Conservation (phyloP, 2,888 invertebrate genomes). For the Andrena flavipes region DNA sequence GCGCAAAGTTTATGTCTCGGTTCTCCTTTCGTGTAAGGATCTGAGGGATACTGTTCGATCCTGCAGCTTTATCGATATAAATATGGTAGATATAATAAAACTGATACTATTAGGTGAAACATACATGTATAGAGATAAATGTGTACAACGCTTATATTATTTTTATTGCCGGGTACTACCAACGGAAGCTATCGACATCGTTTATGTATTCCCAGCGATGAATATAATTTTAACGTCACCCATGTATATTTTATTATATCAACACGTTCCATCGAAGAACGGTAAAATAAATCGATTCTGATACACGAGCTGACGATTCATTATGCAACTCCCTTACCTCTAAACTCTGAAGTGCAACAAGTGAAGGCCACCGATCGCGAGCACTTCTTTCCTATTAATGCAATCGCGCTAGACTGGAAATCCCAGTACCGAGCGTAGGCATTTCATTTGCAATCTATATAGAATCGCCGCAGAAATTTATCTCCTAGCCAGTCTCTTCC, state of each 20-base stretch:
- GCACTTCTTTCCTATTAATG: neutral
- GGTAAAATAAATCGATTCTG: slow-evolving; percentile 12
- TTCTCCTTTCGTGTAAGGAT: neutral
- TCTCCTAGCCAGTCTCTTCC: slow-evolving; percentile 52
- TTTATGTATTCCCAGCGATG: slow-evolving; percentile 25
- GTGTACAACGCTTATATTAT: slow-evolving; percentile 53
- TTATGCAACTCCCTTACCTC: neutral
- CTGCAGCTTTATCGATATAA: slow-evolving; percentile 1
- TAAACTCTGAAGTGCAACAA: slow-evolving; percentile 49
- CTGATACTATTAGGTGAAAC: slow-evolving; percentile 19
- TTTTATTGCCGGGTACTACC: slow-evolving; percentile 53
- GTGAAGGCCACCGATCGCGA: slow-evolving; percentile 13
- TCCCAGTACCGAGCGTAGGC: neutral
- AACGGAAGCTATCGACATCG: slow-evolving; percentile 11
- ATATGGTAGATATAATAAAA: slow-evolving; percentile 12
- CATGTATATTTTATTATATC: slow-evolving; percentile 38
- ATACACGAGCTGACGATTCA: neutral
- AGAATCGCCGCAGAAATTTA: slow-evolving; percentile 50
- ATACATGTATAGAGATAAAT: slow-evolving; percentile 46
- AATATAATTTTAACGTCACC: slow-evolving; percentile 30
- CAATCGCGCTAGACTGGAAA: neutral
- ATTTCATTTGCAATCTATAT: slow-evolving; percentile 2
- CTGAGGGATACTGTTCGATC: neutral
- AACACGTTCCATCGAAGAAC: slow-evolving; percentile 9
- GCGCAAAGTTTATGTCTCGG: slow-evolving; percentile 9